These are phyloP conservation scores for Oppia nitens DNA, from an alignment of 1,140 invertebrate genomes.

Conservation along the genomic window DNA sequence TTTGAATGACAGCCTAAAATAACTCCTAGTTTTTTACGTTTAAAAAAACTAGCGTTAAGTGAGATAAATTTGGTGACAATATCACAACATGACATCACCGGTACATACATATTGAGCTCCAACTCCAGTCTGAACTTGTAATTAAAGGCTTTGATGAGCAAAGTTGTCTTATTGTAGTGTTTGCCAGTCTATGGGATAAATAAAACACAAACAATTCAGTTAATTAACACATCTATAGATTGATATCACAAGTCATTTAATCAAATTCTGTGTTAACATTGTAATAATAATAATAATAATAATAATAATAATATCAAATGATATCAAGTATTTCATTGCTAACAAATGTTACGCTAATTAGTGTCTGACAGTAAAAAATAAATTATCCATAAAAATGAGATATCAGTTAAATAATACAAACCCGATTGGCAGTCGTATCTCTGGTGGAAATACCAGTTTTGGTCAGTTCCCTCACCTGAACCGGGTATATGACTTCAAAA, in stretches of 20 bases:
- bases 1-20: not conserved
- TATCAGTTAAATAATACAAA: too few relatives aligned
- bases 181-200: constrained; percentile 81
- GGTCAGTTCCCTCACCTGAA: constrained; percentile 78
- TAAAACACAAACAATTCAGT: too few relatives aligned
- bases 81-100: not conserved
- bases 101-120: constrained; percentile 83
- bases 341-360: not conserved
- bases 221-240: too few relatives aligned
- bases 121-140: constrained; percentile 86
- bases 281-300: too few relatives aligned
- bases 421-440: constrained; percentile 32
- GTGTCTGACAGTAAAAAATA: not conserved
- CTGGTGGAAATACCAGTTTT: constrained; percentile 67
- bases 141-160: constrained; percentile 87
- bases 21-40: not conserved
- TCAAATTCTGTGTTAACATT: too few relatives aligned
- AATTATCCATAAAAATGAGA: not conserved
- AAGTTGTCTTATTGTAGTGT: constrained; percentile 78
- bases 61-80: not conserved
- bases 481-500: constrained; percentile 86
- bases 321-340: too few relatives aligned
- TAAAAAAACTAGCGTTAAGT: not conserved
- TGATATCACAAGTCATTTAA: too few relatives aligned
- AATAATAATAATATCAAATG: too few relatives aligned